Evolutionary conservation across 2,797 vertebrate species (phyloP), one percentile per base, ranked within the genome.

Genomic region (Rhincodon typus): DNA sequence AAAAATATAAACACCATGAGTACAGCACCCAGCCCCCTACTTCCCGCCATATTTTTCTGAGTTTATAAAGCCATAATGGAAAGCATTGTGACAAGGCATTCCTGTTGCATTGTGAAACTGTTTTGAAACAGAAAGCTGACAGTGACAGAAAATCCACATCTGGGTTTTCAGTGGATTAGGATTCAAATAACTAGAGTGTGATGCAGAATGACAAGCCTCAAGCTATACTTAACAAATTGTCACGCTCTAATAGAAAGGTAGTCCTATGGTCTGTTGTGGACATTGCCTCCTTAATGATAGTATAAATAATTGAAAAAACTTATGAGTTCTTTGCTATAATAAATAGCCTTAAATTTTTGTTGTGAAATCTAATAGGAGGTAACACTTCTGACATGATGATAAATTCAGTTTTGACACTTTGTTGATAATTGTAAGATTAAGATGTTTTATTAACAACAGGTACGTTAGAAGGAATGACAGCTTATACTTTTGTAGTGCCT

Each of bases 71-170:
- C 91, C 67, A 72, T 42, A 94, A 94, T 72, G 25, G 67, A 94
- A 70, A 46, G 67, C 67, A 70, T 94, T 94, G 66, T 94, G 23
- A 46, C 38, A 69, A 94, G 67, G 67, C 93, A 94, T 94, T 70
- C 27, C 93, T 46, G n/a, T 46, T 27, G 15, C 66, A 94, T 94
- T 94, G 25, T 70, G 72, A 94, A 42, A 72, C 46, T n/a, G 53
- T 90, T 27, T 66, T 19, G 87, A 94, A 94, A 72, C 67, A 72
- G 93, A 94, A 94, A 27, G 30, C 30, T 34, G 42, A 46, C 23
- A 42, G 62, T n/a, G n/a, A n/a, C n/a, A n/a, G n/a, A n/a, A n/a
- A n/a, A n/a, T n/a, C n/a, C n/a, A n/a, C n/a, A n/a, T 94, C 93
- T 70, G 8, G 10, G 67, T 46, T 94, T 94, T 46, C 93, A 72